phyloP scores from a whole-genome alignment of 2,888 invertebrate species.

The Leptopilina drosophilae region DNA sequence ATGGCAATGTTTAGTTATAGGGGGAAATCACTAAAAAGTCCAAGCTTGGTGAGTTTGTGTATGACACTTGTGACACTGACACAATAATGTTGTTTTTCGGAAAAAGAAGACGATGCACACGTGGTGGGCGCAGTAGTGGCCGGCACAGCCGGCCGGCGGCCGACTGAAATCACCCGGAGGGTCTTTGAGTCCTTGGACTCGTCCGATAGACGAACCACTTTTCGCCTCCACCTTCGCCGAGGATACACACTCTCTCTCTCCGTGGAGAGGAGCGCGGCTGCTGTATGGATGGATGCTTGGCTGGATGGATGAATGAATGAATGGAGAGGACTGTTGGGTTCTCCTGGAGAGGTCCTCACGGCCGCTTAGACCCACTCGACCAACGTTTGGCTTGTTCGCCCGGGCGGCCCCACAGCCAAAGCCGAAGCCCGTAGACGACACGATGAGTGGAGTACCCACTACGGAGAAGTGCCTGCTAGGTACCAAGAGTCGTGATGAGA shows the following conservation, averaged over 20 bases:
- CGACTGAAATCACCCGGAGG: slow-evolving; percentile 74
- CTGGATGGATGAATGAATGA: slow-evolving; percentile 67
- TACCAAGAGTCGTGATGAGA: slow-evolving; percentile 76
- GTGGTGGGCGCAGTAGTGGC: slow-evolving; percentile 67
- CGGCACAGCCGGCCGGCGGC: slow-evolving; percentile 76
- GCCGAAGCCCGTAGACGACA: slow-evolving; percentile 74
- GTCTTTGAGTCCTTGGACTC: slow-evolving; percentile 75
- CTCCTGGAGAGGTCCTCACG: slow-evolving; percentile 77
- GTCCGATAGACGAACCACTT: slow-evolving; percentile 72
- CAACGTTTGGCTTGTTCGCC: slow-evolving; percentile 66
- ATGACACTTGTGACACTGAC: no score
- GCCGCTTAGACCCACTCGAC: slow-evolving; percentile 77
- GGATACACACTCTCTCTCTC: slow-evolving; percentile 66
- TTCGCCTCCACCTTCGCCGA: slow-evolving; percentile 73
- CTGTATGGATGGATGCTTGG: slow-evolving; percentile 59
- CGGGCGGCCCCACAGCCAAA: slow-evolving; percentile 68
- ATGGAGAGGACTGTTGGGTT: slow-evolving; percentile 75
- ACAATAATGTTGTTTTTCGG: no score
- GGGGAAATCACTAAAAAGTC: no score
- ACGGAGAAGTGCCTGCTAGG: slow-evolving; percentile 75
- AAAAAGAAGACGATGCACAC: slow-evolving; percentile 49
- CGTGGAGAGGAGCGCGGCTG: slow-evolving; percentile 49
- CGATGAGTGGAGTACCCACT: slow-evolving; percentile 76
- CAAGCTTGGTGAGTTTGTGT: no score
- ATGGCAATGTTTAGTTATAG: no score